Conservation (phyloP, 2,888 invertebrate species). For the Priocnemis perturbator region DNA sequence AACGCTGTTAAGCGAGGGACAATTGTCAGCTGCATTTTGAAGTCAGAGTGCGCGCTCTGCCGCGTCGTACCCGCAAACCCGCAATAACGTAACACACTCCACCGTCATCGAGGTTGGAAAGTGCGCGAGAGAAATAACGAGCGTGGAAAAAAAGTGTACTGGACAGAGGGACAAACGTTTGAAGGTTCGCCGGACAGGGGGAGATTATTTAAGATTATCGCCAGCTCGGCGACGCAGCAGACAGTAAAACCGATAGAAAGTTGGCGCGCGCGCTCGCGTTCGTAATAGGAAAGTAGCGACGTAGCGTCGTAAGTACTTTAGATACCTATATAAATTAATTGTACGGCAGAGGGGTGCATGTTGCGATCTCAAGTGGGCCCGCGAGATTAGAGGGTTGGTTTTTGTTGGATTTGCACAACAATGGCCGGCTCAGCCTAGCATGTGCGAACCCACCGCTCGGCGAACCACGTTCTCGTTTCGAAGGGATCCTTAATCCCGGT, state of each 20-base stretch:
- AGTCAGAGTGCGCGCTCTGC: too few relatives aligned
- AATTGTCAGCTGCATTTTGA: too few relatives aligned
- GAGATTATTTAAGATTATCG: conserved; percentile 3
- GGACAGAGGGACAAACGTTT: neutral
- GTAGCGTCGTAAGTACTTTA: conserved; percentile 58
- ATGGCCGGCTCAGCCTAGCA: conserved; percentile 71
- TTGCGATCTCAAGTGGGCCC: conserved; percentile 68
- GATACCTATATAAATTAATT: conserved; percentile 73
- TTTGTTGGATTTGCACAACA: conserved; percentile 75
- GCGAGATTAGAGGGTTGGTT: conserved; percentile 73
- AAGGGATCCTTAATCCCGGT: conserved; percentile 68
- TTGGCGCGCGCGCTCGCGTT: neutral
- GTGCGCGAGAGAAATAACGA: neutral
- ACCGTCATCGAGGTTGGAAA: too few relatives aligned
- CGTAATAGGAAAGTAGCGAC: neutral
- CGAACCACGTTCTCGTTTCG: conserved; percentile 57
- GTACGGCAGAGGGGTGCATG: conserved; percentile 63
- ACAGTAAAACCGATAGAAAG: too few relatives aligned
- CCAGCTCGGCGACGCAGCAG: neutral
- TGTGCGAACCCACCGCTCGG: conserved; percentile 67
- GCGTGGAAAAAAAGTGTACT: neutral
- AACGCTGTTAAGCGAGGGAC: too few relatives aligned
- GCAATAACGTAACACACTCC: too few relatives aligned
- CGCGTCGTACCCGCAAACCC: too few relatives aligned
- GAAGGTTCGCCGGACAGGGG: conserved; percentile 1